Evolutionary conservation across 2,113 vertebrate species (phyloP).

Genomic region (Thinocorus orbignyianus): DNA sequence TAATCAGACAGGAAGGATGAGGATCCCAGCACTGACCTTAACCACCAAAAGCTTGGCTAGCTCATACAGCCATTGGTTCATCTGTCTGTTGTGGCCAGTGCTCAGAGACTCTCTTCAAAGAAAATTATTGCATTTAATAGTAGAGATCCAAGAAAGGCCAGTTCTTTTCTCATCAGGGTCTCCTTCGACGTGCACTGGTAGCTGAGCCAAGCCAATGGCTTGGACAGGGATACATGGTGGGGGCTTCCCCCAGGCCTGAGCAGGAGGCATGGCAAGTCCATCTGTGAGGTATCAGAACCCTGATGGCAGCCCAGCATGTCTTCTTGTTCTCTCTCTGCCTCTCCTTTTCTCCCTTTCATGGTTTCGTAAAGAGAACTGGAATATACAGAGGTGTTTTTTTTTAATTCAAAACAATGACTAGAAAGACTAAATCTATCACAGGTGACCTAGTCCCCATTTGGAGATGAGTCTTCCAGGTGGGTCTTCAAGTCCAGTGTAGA

Average conservation of each 20-base stretch:
- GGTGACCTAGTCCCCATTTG: not conserved
- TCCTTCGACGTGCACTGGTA: not conserved
- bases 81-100: not conserved
- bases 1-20: not conserved
- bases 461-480: not conserved
- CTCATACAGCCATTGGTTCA: not conserved
- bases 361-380: not conserved
- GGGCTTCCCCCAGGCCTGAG: not conserved
- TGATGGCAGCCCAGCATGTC: conserved; percentile 16
- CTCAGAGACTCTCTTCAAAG: not conserved
- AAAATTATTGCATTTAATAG: not conserved
- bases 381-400: not conserved
- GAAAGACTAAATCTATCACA: not conserved
- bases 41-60: not conserved
- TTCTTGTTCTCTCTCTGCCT: not conserved
- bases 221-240: not conserved
- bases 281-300: conserved; percentile 44
- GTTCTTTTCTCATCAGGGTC: not conserved
- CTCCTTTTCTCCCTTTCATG: not conserved
- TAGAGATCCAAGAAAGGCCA: not conserved
- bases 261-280: not conserved
- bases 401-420: not conserved
- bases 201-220: not conserved
- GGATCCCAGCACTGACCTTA: accelerated
- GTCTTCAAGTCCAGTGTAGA: not conserved